These are phyloP conservation scores for Eudiplozoon nipponicum DNA, from an alignment of 2,888 invertebrate genomes.

Conservation along the genomic window DNA sequence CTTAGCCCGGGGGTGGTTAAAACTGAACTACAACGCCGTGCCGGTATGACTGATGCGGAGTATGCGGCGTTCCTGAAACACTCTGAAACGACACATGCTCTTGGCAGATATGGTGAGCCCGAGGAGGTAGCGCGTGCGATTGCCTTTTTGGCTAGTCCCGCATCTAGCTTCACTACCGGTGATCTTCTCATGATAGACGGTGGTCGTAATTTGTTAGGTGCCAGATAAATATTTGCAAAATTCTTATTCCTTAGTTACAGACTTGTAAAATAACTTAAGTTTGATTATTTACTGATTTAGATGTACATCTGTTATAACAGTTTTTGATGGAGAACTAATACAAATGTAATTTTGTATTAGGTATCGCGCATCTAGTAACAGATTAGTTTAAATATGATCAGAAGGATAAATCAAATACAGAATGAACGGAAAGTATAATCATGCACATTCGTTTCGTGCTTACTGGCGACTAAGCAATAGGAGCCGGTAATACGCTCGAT, in stretches of 20 bases:
- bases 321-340: no score
- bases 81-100: constrained; percentile 18
- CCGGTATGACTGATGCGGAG: constrained; percentile 16
- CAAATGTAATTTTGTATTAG: no score
- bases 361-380: no score
- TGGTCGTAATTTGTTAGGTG: constrained; percentile 65
- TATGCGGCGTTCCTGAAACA: constrained; percentile 15
- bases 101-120: constrained; percentile 20
- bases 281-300: no score
- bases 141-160: constrained; percentile 20
- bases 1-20: constrained; percentile 16
- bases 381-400: no score
- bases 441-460: no score
- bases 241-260: not conserved
- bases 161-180: constrained; percentile 20
- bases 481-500: no score
- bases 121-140: constrained; percentile 21
- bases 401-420: no score
- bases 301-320: not conserved
- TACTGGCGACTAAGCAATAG: no score
- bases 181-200: constrained; percentile 21
- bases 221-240: constrained; percentile 30
- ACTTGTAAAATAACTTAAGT: not conserved
- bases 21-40: constrained; percentile 16
- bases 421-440: no score